Base-by-base conservation (phyloP, 2,113 vertebrate genomes). In the Empidonax traillii region DNA sequence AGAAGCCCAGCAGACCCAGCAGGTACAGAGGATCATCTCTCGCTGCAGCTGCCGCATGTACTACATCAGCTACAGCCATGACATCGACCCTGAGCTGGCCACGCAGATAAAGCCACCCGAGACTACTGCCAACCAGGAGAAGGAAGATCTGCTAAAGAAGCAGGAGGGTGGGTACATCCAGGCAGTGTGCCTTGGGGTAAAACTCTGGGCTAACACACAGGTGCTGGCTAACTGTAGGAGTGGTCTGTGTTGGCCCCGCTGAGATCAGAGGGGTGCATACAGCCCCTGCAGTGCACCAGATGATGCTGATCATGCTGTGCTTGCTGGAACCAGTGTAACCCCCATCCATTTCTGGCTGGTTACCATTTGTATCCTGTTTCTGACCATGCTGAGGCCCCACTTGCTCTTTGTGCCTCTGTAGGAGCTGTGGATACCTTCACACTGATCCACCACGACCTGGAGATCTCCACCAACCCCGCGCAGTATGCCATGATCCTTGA, bases 401-500 rank as follows among this genome's bases (percentile, higher is more conserved):
- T 19, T 56, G 23, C 17, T 20, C 15, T 65, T 83, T 31, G 13
- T 43, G 8, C 31, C 30, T 43, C 46, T 86, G 18, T 93, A 99
- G 99, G 99, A 51, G 99, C 99, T 74, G 99, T 99, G 75, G 99
- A 99, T 96, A 99, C 99, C 3, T 99, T 99, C 96, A 99, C 99
- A 1, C 98, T 99, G 78, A 99, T 99, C 97, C 99, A 99, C 96
- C 99, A 99, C 0, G 99, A 99, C 93, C 97, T 99, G 74, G 99
- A 99, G 98, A 99, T 99, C 92, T 99, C 99, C 82, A 99, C 99
- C 79, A 99, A 99, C 97, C 99, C 99, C 0, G 99, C 99, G 8
- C 99, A 99, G 95, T 99, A 99, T 30, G 99, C 99, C 71, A 99
- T 99, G 99, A 99, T 99, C 96, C 98, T 99, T 59, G 99, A 99